Conservation (phyloP, 2,888 invertebrate genomes). For the Drosophila formosana region DNA sequence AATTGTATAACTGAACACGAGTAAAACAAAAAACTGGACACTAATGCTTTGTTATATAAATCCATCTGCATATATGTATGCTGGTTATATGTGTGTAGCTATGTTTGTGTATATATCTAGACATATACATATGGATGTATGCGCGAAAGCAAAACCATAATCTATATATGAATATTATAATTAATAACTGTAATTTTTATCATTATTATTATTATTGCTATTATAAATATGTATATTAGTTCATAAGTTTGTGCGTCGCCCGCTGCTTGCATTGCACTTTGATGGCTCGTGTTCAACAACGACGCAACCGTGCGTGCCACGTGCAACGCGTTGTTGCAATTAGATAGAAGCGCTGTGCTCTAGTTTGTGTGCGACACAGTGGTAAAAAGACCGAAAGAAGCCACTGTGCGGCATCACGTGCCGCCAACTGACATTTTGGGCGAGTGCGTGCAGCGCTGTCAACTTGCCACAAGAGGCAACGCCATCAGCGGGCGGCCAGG, state of each 20-base stretch:
- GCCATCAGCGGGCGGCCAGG: conserved; percentile 21
- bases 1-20: conserved; percentile 33
- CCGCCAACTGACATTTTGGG: conserved; percentile 16
- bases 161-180: conserved; percentile 51
- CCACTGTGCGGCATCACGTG: conserved; percentile 27
- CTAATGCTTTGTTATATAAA: conserved; percentile 18
- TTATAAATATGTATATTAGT: conserved; percentile 64
- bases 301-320: not conserved
- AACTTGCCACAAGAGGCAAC: conserved; percentile 9
- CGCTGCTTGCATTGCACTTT: conserved; percentile 24
- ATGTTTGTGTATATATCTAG: not conserved
- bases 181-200: conserved; percentile 52
- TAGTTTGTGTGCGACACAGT: conserved; percentile 19
- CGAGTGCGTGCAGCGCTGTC: conserved; percentile 29
- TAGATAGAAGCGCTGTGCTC: conserved; percentile 13
- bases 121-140: not conserved
- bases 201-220: conserved; percentile 53
- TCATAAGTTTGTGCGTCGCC: conserved; percentile 51
- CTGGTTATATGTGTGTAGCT: not conserved
- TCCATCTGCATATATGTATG: conserved; percentile 17
- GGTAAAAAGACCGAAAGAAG: conserved; percentile 48
- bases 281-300: not conserved
- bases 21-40: not conserved
- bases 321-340: conserved; percentile 36
- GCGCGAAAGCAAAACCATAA: conserved; percentile 15